Conservation (phyloP, 2,113 vertebrate genomes). For the Stigmatopora nigra region DNA sequence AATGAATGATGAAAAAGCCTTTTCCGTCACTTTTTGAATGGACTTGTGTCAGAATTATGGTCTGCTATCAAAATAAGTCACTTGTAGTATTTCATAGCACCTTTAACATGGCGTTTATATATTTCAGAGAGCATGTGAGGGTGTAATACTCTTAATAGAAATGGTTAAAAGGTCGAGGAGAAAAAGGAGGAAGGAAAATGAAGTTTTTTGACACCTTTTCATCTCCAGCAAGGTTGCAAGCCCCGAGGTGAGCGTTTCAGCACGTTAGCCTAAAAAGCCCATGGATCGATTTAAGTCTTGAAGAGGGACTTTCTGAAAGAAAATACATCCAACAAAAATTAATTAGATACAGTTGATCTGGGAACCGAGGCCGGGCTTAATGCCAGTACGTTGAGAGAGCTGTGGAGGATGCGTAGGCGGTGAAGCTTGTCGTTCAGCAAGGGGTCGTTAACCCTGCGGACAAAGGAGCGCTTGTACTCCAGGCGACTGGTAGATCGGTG, state of each 20-base stretch:
- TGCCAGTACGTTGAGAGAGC: conserved; percentile 86
- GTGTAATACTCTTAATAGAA: conserved; percentile 6
- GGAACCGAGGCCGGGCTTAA: background rate
- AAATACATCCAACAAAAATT: conserved; percentile 39
- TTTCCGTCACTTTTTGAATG: no score
- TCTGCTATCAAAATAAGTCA: no score
- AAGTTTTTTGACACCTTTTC: conserved; percentile 35
- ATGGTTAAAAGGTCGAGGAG: conserved; percentile 5
- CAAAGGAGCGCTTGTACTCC: conserved; percentile 93
- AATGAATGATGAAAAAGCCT: no score
- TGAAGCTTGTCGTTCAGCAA: conserved; percentile 95
- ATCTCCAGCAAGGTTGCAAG: conserved; percentile 24
- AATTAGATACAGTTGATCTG: background rate
- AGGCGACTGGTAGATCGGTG: conserved; percentile 81
- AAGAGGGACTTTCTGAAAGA: conserved; percentile 79
- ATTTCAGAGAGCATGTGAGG: conserved; percentile 3
- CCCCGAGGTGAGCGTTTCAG: conserved; percentile 21
- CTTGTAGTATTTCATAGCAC: background rate
- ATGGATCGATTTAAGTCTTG: conserved; percentile 81
- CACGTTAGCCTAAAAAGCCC: conserved; percentile 82
- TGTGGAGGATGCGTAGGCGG: conserved; percentile 89
- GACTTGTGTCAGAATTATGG: no score
- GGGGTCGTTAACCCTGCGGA: conserved; percentile 88
- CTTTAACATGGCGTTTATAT: conserved; percentile 18
- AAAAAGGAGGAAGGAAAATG: conserved; percentile 15